Percentiles rank a stretch among this genome's conserved stretches.
phyloP scores from a whole-genome alignment of 2,113 vertebrate genomes.

The Boulengeromyrus knoepffleri region DNA sequence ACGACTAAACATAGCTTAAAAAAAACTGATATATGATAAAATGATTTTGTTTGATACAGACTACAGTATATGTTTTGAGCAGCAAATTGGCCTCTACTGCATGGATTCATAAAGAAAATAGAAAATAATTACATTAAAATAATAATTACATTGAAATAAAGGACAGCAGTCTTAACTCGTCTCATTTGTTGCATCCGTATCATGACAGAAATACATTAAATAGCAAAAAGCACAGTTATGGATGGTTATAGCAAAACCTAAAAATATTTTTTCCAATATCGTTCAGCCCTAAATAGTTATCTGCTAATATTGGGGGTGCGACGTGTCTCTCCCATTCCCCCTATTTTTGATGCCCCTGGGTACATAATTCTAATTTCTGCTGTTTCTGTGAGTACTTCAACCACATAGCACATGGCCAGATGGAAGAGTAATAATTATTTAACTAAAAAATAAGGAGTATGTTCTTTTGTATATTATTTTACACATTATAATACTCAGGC shows the following conservation, averaged over 20 bases:
- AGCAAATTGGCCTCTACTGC: background rate
- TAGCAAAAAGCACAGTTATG: background rate
- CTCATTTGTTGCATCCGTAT: no score
- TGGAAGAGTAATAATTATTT: background rate
- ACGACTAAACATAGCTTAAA: no score
- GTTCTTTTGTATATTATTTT: background rate
- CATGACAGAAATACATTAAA: background rate
- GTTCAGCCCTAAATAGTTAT: background rate
- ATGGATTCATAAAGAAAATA: background rate
- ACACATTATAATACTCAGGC: background rate
- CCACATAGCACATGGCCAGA: background rate
- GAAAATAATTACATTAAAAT: no score
- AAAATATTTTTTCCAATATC: background rate
- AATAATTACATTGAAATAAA: no score
- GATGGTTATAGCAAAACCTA: background rate
- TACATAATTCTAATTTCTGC: background rate
- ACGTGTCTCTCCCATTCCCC: no score
- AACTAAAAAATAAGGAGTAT: background rate
- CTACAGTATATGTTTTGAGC: background rate
- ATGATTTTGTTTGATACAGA: background rate
- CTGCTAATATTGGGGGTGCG: background rate
- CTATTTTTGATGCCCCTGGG: no score
- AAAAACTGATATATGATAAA: no score
- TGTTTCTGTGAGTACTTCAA: background rate
- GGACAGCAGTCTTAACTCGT: no score